Conservation (phyloP, 2,797 vertebrate species). For the Diplodus sargus region DNA sequence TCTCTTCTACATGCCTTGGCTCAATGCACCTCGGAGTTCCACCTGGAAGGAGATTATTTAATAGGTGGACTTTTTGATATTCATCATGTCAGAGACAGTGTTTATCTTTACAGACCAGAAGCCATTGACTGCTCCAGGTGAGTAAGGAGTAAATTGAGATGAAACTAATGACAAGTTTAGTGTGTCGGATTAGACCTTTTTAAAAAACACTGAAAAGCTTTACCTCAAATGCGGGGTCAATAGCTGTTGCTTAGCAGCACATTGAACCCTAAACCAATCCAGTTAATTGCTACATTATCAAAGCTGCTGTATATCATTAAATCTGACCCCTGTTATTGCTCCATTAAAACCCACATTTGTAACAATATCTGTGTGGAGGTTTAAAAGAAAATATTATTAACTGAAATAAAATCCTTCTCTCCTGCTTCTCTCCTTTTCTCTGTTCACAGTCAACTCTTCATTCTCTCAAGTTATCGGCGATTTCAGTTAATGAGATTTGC, state of each 20-base stretch:
- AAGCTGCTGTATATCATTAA: neutral
- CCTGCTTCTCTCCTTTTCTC: neutral
- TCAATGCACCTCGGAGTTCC: constrained; percentile 68
- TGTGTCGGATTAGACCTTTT: neutral
- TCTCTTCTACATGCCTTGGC: constrained; percentile 11
- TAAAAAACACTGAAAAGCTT: neutral
- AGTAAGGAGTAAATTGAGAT: neutral
- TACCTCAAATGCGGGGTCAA: neutral
- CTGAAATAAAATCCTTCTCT: neutral
- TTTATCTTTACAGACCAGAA: constrained; percentile 55
- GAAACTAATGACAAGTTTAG: constrained; percentile 6
- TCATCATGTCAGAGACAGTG: constrained; percentile 39
- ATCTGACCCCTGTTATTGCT: neutral
- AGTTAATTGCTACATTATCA: neutral
- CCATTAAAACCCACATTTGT: neutral
- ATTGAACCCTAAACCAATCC: neutral
- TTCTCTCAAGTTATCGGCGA: constrained; percentile 77
- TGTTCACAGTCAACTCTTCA: constrained; percentile 66
- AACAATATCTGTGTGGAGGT: too few species aligned
- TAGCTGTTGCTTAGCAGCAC: neutral
- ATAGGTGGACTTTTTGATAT: constrained; percentile 83
- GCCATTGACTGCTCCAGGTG: constrained; percentile 73
- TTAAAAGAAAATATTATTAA: too few species aligned
- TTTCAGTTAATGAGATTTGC: constrained; percentile 89
- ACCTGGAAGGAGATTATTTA: constrained; percentile 75